Evolutionary conservation across 2,888 invertebrate species (phyloP), one percentile per base, ranked within the genome.

Genomic region (Odontocerum albicorne): DNA sequence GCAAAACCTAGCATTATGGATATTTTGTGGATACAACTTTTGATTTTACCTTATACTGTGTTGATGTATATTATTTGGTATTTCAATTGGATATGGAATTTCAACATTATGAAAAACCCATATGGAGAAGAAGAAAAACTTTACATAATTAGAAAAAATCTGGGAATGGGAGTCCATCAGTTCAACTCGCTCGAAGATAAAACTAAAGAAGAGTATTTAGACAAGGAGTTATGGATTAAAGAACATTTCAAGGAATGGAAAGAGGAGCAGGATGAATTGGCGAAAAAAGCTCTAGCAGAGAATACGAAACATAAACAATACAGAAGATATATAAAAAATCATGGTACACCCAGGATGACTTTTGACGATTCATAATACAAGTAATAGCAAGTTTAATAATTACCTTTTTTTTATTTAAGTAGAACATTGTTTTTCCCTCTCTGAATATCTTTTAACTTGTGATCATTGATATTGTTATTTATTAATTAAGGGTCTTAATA

Each of bases 241-340:
- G 87, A 88, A 8, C 90, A 92, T 53, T 95, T 88, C 71, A 68
- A 74, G 65, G 78, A 66, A 16, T 96, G 93, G 93, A 91, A 92
- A 68, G 74, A 82, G 62, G 79, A 86, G 49, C 87, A 91, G 68
- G 94, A 95, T 63, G 92, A 91, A 64, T 89, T 92, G 68, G 83
- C 87, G 67, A 92, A 92, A 67, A 87, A 87, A 62, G 87, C 90
- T 64, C 70, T 94, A 67, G 92, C 94, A 0, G 90, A 93, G 65
- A 94, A 87, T 73, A 87, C 88, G 47, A 84, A 87, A 66, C 92
- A 93, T 69, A 95, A 94, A 72, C 87, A 90, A 60, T 94, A 94
- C 67, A 80, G 95, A 57, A 79, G 96, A 54, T 95, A 92, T 70
- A 86, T 96, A 75, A 94, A 92, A 72, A 90, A 89, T 65, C 92